phyloP scores from a whole-genome alignment of 2,113 vertebrate species.

The Sphyrna mokarran region DNA sequence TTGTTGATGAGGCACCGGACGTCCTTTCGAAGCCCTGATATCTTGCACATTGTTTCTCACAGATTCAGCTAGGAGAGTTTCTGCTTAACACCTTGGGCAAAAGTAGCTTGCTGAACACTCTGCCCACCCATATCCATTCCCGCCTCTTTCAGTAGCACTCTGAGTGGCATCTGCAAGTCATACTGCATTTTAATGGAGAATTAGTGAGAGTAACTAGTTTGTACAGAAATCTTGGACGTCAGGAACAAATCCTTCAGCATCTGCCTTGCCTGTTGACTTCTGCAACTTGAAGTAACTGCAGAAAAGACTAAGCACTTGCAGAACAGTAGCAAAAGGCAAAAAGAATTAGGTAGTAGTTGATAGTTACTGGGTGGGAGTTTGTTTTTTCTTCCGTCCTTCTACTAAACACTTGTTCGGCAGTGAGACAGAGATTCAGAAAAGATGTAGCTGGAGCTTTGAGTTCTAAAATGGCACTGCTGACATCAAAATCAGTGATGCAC shows the following conservation, averaged over 20 bases:
- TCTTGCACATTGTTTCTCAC: too few relatives aligned
- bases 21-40: too few relatives aligned
- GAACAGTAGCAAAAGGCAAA: neutral
- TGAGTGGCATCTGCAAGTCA: neutral
- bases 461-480: neutral
- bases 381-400: neutral
- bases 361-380: neutral
- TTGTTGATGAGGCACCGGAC: neutral
- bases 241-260: neutral
- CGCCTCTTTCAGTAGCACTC: neutral
- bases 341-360: neutral
- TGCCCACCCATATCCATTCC: neutral
- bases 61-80: too few relatives aligned
- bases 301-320: neutral
- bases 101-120: too few relatives aligned
- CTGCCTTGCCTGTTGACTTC: neutral
- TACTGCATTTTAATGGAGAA: neutral
- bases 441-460: neutral
- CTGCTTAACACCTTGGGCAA: too few relatives aligned
- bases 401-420: neutral
- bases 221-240: neutral
- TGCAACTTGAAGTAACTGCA: neutral
- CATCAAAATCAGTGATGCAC: too few relatives aligned
- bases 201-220: neutral
- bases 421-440: neutral